Percentiles rank a stretch among this genome's conserved stretches.
phyloP scores from a whole-genome alignment of 2,113 vertebrate species.

The Pelusios castaneus region DNA sequence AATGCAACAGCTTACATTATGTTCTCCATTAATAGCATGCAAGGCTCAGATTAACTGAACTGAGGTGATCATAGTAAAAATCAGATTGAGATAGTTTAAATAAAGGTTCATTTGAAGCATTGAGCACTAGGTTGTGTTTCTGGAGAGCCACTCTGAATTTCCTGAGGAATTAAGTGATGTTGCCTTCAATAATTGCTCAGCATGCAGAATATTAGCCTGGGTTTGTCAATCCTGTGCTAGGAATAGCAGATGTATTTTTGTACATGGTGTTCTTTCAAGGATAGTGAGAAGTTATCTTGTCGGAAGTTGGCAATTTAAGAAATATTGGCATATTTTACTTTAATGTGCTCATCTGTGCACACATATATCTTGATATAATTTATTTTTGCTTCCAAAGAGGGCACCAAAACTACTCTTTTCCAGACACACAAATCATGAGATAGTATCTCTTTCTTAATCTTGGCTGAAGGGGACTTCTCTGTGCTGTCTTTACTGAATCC shows the following conservation, averaged over 20 bases:
- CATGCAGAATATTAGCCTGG: not conserved
- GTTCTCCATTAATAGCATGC: not conserved
- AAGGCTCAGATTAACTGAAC: not conserved
- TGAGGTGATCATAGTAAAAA: not conserved
- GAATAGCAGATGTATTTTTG: not conserved
- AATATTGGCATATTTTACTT: not conserved
- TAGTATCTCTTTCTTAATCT: not conserved
- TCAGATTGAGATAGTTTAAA: not conserved
- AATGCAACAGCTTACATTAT: not conserved
- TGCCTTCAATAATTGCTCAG: not conserved
- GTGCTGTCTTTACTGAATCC: not conserved
- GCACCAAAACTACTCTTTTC: not conserved
- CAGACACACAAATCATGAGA: not conserved
- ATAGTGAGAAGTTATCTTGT: rapidly evolving
- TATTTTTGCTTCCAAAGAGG: not conserved
- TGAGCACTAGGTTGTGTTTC: not conserved
- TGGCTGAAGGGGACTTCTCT: not conserved
- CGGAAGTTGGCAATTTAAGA: not conserved
- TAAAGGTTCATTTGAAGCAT: not conserved
- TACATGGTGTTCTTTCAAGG: not conserved
- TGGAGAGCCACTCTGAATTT: not conserved
- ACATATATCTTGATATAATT: not conserved
- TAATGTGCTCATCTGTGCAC: not conserved
- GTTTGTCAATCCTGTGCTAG: not conserved
- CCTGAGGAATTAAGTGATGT: not conserved